Conservation (phyloP, 2,888 invertebrate genomes). For the Vannuccia rotundouncinata region DNA sequence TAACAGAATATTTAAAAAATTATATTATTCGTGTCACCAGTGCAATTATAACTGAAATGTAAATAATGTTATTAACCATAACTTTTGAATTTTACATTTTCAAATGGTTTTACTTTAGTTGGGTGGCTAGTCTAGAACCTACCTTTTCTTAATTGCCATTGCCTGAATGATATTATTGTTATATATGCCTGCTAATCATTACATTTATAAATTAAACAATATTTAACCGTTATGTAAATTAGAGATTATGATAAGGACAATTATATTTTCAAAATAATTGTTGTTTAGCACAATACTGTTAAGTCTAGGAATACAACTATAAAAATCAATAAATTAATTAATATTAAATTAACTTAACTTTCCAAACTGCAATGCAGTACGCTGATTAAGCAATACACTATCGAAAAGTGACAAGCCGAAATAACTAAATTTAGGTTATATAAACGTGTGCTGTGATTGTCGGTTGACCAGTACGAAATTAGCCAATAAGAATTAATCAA, state of each 20-base stretch:
- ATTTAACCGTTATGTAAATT: not conserved
- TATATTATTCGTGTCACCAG: not conserved
- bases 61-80: not conserved
- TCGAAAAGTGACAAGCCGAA: not conserved
- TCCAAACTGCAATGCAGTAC: not conserved
- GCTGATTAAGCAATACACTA: not conserved
- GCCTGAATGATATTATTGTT: not conserved
- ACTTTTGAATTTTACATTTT: not conserved
- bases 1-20: not conserved
- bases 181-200: not conserved
- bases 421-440: not conserved
- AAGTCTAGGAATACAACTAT: not conserved
- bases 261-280: not conserved
- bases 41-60: not conserved
- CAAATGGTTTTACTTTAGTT: not conserved
- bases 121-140: not conserved
- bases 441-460: not conserved
- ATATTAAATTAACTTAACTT: not conserved
- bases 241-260: not conserved
- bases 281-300: not conserved
- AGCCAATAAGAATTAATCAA: not conserved
- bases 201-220: not conserved
- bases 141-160: not conserved
- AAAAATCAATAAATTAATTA: not conserved
- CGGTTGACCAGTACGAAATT: not conserved